These are phyloP conservation scores for Anhinga anhinga DNA, from an alignment of 2,113 vertebrate genomes.

Conservation along the genomic window DNA sequence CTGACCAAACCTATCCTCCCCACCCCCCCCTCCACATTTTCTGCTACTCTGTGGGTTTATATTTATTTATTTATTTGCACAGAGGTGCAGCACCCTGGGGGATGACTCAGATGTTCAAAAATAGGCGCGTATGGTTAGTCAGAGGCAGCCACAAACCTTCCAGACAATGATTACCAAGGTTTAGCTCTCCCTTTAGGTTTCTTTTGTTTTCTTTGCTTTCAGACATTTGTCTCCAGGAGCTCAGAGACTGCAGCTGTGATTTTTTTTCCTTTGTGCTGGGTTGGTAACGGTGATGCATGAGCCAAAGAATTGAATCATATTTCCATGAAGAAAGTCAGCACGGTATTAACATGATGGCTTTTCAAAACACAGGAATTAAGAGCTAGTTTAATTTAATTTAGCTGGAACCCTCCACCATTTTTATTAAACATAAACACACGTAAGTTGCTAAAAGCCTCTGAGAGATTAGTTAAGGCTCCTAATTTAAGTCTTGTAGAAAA, in stretches of 20 bases:
- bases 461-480: conserved; percentile 25
- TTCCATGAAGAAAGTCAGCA: conserved; percentile 56
- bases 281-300: neutral
- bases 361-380: conserved; percentile 54
- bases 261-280: neutral
- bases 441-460: conserved; percentile 45
- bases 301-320: conserved; percentile 41
- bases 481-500: conserved; percentile 22
- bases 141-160: neutral
- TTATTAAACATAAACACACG: conserved; percentile 42
- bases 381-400: conserved; percentile 56
- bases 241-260: conserved; percentile 44
- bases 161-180: neutral
- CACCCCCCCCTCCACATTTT: neutral
- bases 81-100: neutral
- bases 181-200: conserved; percentile 28
- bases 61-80: neutral
- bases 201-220: conserved; percentile 41
- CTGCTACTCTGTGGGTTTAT: neutral
- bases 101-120: conserved; percentile 30
- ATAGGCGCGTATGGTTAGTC: neutral
- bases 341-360: conserved; percentile 2
- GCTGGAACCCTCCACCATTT: conserved; percentile 23
- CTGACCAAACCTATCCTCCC: neutral
- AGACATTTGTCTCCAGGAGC: conserved; percentile 35